Conservation (phyloP, 1,140 invertebrate genomes). For the Ridgeia piscesae region DNA sequence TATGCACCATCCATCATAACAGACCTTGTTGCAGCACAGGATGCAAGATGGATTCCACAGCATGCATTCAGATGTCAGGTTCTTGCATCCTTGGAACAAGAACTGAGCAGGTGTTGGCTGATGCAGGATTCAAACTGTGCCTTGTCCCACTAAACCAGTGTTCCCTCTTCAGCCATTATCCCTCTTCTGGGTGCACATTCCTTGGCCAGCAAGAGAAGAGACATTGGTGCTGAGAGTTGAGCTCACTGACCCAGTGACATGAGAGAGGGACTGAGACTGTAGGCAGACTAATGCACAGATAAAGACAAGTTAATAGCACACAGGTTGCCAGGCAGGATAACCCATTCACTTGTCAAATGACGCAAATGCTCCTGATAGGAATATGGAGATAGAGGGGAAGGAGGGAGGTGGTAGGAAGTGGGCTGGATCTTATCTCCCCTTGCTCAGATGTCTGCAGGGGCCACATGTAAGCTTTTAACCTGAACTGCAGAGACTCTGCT, state of each 20-base stretch:
- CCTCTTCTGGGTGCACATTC: background rate
- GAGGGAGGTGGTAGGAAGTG: background rate
- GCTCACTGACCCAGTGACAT: background rate
- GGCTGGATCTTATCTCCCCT: background rate
- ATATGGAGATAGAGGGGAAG: background rate
- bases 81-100: background rate
- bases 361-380: background rate
- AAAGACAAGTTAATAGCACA: background rate
- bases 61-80: background rate
- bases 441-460: background rate
- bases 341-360: background rate
- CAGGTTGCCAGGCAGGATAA: background rate
- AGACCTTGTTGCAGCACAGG: background rate
- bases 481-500: no score
- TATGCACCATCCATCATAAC: background rate
- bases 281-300: background rate
- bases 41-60: background rate
- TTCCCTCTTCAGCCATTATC: background rate
- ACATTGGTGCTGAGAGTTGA: background rate
- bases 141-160: background rate
- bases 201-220: background rate
- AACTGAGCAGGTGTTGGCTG: background rate
- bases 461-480: background rate
- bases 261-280: background rate
- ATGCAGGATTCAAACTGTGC: background rate